Percentiles rank a stretch among this genome's conserved stretches.
Evolutionary conservation across 2,797 vertebrate species (phyloP).

Genomic region (Rhinichthys osculus): DNA sequence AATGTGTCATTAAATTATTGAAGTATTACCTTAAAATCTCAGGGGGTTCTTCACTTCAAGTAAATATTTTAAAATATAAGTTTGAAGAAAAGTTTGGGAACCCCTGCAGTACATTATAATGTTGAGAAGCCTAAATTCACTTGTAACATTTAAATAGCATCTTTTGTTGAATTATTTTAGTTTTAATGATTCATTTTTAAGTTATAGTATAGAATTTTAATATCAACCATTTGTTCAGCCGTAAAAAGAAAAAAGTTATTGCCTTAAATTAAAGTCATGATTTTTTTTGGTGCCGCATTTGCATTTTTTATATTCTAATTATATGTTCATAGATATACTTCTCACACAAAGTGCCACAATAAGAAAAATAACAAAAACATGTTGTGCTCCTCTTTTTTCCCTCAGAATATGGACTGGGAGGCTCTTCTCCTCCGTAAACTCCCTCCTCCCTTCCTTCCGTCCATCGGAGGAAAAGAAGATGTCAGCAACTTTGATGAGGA

Average conservation of each 20-base stretch:
- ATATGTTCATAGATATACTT: neutral
- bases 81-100: neutral
- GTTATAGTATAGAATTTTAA: neutral
- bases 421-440: slow-evolving; percentile 81
- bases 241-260: neutral
- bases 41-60: neutral
- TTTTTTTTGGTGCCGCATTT: neutral
- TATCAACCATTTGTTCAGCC: neutral
- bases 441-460: slow-evolving; percentile 86
- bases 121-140: neutral
- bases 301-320: neutral
- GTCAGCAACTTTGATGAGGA: slow-evolving; percentile 94
- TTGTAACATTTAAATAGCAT: neutral
- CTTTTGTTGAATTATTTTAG: neutral
- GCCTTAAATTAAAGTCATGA: neutral
- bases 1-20: neutral
- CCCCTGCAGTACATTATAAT: no score
- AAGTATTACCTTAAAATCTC: neutral
- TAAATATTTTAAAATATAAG: neutral
- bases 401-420: slow-evolving; percentile 86
- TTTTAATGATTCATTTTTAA: neutral
- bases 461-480: slow-evolving; percentile 81
- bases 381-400: neutral
- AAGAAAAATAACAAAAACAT: neutral
- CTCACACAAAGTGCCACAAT: neutral